Base-by-base conservation (phyloP, 2,113 vertebrate genomes). In the Ictalurus punctatus region DNA sequence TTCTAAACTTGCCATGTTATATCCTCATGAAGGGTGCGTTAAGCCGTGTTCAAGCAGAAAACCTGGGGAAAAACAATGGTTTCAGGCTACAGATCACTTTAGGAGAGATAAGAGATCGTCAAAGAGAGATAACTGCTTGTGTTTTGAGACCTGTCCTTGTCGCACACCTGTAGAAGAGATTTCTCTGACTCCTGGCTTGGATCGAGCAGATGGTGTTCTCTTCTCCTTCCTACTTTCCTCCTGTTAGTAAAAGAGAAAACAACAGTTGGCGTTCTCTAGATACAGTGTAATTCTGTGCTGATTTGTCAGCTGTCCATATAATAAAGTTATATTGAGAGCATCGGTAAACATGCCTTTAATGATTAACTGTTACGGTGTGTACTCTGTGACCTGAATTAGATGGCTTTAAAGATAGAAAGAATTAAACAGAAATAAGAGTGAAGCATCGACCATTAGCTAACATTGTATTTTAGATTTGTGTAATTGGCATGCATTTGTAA, bases 281-380 rank as follows among this genome's bases (percentile, higher is more conserved):
- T 67, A 61, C 23, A 52, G 54, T 48, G 67, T 59, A 85, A 37
- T 83, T 87, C 71, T 48, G 76, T 30, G 12, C 79, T 87, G 80
- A 88, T 90, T 89, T 73, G 61, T 91, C 88, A 89, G 84, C 90
- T 91, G 90, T 89, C 85, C 69, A 65, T 87, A 80, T 91, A 87
- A 89, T 89, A 91, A 91, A 91, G 80, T 85, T 85, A 37, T 87
- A 87, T 81, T 74, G 71, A 78, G 81, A 52, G 59, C 25, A 44
- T 59, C 56, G 4, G 54, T 67, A 73, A 90, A 82, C 89, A 85
- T 69, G 59, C n/a, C 2, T 61, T n/a, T 74, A 90, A 85, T 90
- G 63, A 90, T 90, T 88, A 87, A 90, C 89, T 34, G 78, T 63
- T 71, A 30, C n/a, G 4, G 25, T 59, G 58, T 54, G 69, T 90